These are phyloP conservation scores for Popillia japonica DNA, from an alignment of 1,140 invertebrate species.

Conservation along the genomic window DNA sequence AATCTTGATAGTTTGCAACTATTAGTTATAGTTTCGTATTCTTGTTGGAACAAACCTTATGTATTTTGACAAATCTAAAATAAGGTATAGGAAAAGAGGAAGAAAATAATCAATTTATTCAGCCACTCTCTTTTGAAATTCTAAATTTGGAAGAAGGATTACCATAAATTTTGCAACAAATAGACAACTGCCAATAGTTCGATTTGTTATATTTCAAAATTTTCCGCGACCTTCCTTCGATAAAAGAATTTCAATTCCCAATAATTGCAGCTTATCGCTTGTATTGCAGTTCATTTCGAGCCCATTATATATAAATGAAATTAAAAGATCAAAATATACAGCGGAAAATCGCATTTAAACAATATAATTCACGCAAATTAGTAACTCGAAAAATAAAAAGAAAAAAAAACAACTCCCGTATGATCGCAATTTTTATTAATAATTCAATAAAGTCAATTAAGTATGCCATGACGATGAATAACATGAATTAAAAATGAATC, in stretches of 20 bases:
- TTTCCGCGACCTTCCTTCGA: not conserved
- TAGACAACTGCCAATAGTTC: no score
- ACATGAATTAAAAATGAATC: not conserved
- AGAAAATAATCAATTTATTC: no score
- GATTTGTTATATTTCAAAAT: no score
- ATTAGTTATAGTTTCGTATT: no score
- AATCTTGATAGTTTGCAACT: no score
- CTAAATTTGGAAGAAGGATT: no score
- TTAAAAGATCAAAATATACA: constrained; percentile 4
- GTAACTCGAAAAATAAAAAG: not conserved
- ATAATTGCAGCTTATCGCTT: not conserved
- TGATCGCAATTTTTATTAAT: not conserved
- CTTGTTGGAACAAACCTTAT: no score
- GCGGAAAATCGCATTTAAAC: not conserved
- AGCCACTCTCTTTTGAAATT: no score
- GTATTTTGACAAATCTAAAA: no score
- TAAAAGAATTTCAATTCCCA: not conserved
- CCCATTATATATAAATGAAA: not conserved
- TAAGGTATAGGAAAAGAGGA: no score
- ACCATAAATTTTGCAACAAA: no score
- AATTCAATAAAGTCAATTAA: constrained; percentile 1
- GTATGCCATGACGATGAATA: not conserved
- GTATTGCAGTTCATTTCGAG: no score
- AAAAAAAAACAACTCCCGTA: not conserved
- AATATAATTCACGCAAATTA: constrained; percentile 7